A percentile compares a stretch with the other conserved stretches of the same genome.
Evolutionary conservation across 2,888 invertebrate species (phyloP).

Genomic region (Drosophila pegasa): DNA sequence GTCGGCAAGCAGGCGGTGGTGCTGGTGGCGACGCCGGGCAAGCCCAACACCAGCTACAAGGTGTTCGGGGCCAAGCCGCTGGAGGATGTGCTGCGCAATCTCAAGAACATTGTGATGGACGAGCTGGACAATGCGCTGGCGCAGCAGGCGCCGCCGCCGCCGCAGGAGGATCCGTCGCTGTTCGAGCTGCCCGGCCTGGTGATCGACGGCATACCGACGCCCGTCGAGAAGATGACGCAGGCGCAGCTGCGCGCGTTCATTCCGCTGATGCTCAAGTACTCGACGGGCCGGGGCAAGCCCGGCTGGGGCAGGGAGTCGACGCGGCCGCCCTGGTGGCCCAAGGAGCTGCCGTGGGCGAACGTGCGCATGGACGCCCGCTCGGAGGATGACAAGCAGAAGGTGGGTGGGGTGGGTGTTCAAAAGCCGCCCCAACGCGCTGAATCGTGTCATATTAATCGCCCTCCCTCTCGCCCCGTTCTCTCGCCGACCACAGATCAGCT

Average conservation of each 20-base stretch:
- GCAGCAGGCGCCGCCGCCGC: slow-evolving; percentile 94
- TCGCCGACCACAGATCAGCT: slow-evolving; percentile 91
- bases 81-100: slow-evolving; percentile 97
- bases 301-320: slow-evolving; percentile 99
- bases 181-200: slow-evolving; percentile 98
- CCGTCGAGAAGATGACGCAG: slow-evolving; percentile 99
- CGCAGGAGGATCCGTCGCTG: slow-evolving; percentile 93
- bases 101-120: slow-evolving; percentile 96
- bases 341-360: slow-evolving; percentile 99
- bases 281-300: slow-evolving; percentile 97
- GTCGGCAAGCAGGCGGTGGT: slow-evolving; percentile 99
- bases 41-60: slow-evolving; percentile 97
- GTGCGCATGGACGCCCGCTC: slow-evolving; percentile 98
- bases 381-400: slow-evolving; percentile 98
- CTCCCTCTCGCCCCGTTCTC: not conserved
- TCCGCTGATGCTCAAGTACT: slow-evolving; percentile 98
- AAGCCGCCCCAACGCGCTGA: slow-evolving; percentile 41
- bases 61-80: slow-evolving; percentile 98
- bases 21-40: slow-evolving; percentile 97
- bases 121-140: slow-evolving; percentile 96
- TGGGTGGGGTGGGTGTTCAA: slow-evolving; percentile 84
- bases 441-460: slow-evolving; percentile 44
- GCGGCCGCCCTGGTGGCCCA: slow-evolving; percentile 99
- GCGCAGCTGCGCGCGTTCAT: slow-evolving; percentile 98
- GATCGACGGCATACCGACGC: slow-evolving; percentile 98